Percentiles rank a stretch among this genome's conserved stretches.
phyloP scores from a whole-genome alignment of 2,113 vertebrate species.

The Leptosomus discolor region DNA sequence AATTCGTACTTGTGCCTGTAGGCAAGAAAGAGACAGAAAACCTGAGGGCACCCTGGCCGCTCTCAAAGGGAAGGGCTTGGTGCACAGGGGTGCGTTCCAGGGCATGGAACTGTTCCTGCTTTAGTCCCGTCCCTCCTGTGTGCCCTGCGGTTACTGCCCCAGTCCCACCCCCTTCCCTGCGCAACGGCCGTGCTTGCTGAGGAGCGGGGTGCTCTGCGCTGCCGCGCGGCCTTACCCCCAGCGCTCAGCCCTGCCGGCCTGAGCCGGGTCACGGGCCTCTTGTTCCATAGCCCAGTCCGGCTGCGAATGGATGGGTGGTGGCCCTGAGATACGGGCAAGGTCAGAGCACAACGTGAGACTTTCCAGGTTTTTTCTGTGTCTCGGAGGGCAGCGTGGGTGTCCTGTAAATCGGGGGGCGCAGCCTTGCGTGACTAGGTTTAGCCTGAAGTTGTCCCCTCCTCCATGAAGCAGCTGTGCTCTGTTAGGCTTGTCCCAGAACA shows the following conservation, averaged over 20 bases:
- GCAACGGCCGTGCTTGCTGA: not conserved
- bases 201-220: not conserved
- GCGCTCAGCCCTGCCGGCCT: not conserved
- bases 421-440: not conserved
- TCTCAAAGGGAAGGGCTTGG: not conserved
- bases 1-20: slow-evolving; percentile 90
- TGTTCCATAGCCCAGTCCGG: not conserved
- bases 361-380: rapidly evolving
- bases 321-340: not conserved
- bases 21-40: not conserved
- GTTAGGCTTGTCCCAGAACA: not conserved
- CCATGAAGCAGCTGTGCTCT: not conserved
- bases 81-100: not conserved
- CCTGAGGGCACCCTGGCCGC: not conserved
- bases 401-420: not conserved
- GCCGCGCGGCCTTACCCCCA: not conserved
- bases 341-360: not conserved
- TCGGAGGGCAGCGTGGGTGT: not conserved
- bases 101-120: not conserved
- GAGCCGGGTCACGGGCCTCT: not conserved
- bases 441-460: not conserved
- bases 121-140: not conserved
- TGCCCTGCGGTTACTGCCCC: not conserved
- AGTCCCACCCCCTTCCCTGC: no score
- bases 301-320: not conserved